phyloP scores from a whole-genome alignment of 2,888 invertebrate genomes.

The Lacanobia oleracea region DNA sequence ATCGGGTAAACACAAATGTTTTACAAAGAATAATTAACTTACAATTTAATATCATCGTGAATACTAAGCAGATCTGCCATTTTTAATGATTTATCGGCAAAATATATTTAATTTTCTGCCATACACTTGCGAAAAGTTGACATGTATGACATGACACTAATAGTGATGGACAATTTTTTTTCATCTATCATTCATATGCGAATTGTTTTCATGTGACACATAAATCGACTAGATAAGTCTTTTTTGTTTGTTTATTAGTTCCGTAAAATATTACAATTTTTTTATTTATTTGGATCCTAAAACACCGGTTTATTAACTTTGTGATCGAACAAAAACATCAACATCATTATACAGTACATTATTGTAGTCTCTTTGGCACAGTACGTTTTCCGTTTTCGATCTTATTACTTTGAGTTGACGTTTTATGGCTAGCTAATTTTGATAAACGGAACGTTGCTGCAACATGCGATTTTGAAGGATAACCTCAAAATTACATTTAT shows the following conservation, averaged over 20 bases:
- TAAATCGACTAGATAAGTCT: no score
- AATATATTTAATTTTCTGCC: conserved; percentile 64
- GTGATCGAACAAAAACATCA: conserved; percentile 17
- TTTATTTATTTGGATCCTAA: no score
- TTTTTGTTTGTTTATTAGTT: no score
- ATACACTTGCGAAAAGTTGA: conserved; percentile 63
- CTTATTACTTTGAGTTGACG: not conserved
- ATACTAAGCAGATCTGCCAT: conserved; percentile 92
- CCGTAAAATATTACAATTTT: no score
- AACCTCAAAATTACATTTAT: conserved; percentile 71
- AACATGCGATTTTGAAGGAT: conserved; percentile 77
- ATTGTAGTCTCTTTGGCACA: no score
- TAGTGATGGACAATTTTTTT: conserved; percentile 17
- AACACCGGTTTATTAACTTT: not conserved
- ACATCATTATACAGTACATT: no score
- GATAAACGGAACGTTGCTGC: conserved; percentile 29
- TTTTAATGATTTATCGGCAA: conserved; percentile 64
- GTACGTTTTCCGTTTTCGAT: not conserved
- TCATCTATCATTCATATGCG: not conserved
- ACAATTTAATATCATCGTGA: conserved; percentile 94
- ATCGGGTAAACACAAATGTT: not conserved
- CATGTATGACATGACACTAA: conserved; percentile 59
- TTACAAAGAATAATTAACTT: conserved; percentile 79
- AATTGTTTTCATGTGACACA: no score
- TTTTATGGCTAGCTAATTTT: not conserved